Conservation (phyloP, 2,797 vertebrate genomes). For the Yasuhikotakia modesta region DNA sequence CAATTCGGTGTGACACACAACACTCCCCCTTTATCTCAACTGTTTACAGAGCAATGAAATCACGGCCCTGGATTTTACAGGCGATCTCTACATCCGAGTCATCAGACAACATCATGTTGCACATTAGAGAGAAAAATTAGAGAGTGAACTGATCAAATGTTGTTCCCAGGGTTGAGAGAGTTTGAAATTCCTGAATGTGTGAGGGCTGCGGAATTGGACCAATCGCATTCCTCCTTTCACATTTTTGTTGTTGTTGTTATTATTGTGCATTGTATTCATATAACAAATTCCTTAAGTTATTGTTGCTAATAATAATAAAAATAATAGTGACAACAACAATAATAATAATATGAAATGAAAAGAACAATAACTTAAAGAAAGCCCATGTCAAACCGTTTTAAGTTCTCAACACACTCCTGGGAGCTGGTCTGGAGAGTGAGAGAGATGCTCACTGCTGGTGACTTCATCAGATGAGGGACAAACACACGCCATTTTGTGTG, state of each 20-base stretch:
- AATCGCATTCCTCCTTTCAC: neutral
- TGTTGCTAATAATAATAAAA: neutral
- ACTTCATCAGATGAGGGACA: constrained; percentile 57
- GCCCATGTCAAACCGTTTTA: constrained; percentile 55
- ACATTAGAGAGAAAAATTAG: constrained; percentile 59
- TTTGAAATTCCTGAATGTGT: constrained; percentile 79
- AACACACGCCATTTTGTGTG: constrained; percentile 59
- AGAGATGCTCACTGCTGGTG: constrained; percentile 43
- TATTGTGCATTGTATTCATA: neutral
- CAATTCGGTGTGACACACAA: constrained; percentile 51
- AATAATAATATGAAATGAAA: constrained; percentile 49
- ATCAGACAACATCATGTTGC: constrained; percentile 74
- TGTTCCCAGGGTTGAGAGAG: constrained; percentile 69
- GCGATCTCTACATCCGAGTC: constrained; percentile 72
- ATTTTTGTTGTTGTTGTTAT: neutral
- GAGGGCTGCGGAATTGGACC: constrained; percentile 63
- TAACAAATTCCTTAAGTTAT: neutral
- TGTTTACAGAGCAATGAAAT: constrained; percentile 61
- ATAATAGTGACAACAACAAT: too few relatives aligned
- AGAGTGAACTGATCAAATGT: constrained; percentile 79
- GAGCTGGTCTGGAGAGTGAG: constrained; percentile 46
- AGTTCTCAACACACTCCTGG: constrained; percentile 54
- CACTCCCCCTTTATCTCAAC: constrained; percentile 31
- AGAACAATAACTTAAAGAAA: constrained; percentile 56
- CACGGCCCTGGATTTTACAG: constrained; percentile 69